phyloP scores from a whole-genome alignment of 2,113 vertebrate species.

The Seriola aureovittata region DNA sequence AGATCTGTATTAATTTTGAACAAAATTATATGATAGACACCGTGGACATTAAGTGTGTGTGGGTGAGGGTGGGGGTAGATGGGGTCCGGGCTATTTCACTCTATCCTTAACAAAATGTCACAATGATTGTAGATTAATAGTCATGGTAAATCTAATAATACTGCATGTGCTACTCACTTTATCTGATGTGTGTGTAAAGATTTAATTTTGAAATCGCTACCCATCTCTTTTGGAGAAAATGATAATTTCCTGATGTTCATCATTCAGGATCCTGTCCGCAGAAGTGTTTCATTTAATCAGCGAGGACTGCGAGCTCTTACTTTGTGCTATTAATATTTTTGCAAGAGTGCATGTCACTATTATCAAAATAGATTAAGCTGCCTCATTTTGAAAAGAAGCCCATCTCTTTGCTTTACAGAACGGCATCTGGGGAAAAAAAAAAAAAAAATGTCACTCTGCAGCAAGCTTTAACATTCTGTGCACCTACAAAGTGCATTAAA shows the following conservation, averaged over 20 bases:
- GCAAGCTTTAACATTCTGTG: constrained; percentile 54
- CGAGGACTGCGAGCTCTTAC: constrained; percentile 12
- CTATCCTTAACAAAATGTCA: background rate
- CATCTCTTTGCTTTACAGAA: constrained; percentile 8
- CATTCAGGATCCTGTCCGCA: constrained; percentile 27
- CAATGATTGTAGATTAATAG: constrained; percentile 29
- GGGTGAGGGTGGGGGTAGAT: too few species aligned
- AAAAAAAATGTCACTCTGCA: constrained; percentile 21
- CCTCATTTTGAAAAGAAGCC: constrained; percentile 29
- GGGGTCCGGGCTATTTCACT: background rate
- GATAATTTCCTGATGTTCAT: constrained; percentile 62
- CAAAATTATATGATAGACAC: background rate
- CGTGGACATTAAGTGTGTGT: background rate
- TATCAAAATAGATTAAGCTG: constrained; percentile 56
- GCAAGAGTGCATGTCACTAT: constrained; percentile 41
- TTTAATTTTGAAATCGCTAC: constrained; percentile 46
- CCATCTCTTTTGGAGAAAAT: constrained; percentile 47
- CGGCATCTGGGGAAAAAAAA: background rate
- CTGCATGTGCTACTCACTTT: constrained; percentile 13
- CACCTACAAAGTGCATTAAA: constrained; percentile 48
- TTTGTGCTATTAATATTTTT: constrained; percentile 61
- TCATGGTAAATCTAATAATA: constrained; percentile 38
- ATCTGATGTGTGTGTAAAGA: constrained; percentile 58
- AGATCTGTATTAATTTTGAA: background rate
- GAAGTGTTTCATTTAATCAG: constrained; percentile 55